These are phyloP conservation scores for Dysdera silvatica DNA, from an alignment of 1,140 invertebrate species.

Conservation along the genomic window DNA sequence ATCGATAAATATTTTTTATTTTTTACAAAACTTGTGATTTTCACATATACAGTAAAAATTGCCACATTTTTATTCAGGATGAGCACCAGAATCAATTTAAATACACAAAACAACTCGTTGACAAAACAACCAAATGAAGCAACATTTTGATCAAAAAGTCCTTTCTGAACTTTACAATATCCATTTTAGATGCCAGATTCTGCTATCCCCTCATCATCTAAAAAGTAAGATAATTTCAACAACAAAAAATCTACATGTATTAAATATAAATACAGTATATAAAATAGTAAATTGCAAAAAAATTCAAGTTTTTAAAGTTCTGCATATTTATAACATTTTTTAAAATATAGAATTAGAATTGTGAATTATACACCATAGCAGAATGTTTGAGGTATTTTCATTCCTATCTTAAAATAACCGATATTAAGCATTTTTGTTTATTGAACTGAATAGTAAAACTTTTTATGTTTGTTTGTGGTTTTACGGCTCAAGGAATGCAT, in stretches of 20 bases:
- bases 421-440: neutral
- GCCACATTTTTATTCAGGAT: no score
- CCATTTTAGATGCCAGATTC: constrained; percentile 88
- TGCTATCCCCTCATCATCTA: constrained; percentile 89
- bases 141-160: no score
- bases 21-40: no score
- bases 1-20: no score
- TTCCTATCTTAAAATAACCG: neutral
- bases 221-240: constrained; percentile 41
- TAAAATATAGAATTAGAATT: neutral
- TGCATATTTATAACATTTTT: neutral
- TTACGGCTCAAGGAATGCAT: no score
- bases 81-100: no score
- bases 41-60: no score
- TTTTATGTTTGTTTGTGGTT: no score
- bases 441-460: no score
- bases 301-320: neutral
- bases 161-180: no score
- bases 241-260: neutral
- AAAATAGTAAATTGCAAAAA: neutral
- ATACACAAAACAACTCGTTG: no score
- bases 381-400: neutral
- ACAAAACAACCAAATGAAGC: no score
- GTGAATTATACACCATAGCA: neutral
- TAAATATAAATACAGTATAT: constrained; percentile 12